Conservation (phyloP, 2,113 vertebrate species). For the Nothocercus julius region DNA sequence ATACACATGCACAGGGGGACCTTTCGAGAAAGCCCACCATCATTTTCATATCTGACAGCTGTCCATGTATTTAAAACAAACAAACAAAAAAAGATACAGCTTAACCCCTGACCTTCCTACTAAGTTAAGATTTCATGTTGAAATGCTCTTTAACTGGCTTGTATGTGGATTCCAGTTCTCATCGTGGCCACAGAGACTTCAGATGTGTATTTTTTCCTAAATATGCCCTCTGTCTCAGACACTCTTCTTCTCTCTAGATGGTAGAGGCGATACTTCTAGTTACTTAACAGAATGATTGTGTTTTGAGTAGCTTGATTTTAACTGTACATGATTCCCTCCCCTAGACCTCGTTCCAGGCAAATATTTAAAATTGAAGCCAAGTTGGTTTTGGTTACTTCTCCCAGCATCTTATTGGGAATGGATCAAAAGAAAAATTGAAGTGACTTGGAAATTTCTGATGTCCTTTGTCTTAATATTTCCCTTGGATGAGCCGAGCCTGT, state of each 20-base stretch:
- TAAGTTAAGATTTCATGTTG: constrained; percentile 70
- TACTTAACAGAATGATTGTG: constrained; percentile 69
- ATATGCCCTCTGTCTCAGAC: constrained; percentile 57
- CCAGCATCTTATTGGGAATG: constrained; percentile 22
- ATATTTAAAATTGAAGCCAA: constrained; percentile 49
- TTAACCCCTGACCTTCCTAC: constrained; percentile 62
- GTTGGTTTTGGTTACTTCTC: constrained; percentile 39
- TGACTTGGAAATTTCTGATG: constrained; percentile 12
- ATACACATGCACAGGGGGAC: constrained; percentile 60
- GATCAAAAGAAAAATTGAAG: constrained; percentile 38
- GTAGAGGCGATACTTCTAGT: constrained; percentile 68
- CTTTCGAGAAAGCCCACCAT: constrained; percentile 44
- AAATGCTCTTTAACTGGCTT: constrained; percentile 66
- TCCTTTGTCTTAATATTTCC: constrained; percentile 31
- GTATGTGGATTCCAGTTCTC: constrained; percentile 72
- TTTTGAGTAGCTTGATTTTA: constrained; percentile 71
- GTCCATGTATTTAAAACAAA: constrained; percentile 57
- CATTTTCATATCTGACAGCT: constrained; percentile 59
- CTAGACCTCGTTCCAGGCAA: constrained; percentile 34
- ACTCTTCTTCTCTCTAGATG: constrained; percentile 64
- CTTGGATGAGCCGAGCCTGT: neutral
- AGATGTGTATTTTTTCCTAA: constrained; percentile 66
- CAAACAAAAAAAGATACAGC: constrained; percentile 37
- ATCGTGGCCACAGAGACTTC: constrained; percentile 68
- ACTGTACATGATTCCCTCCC: constrained; percentile 45